Conservation (phyloP, 1,140 invertebrate genomes). For the Metaphire vulgaris region DNA sequence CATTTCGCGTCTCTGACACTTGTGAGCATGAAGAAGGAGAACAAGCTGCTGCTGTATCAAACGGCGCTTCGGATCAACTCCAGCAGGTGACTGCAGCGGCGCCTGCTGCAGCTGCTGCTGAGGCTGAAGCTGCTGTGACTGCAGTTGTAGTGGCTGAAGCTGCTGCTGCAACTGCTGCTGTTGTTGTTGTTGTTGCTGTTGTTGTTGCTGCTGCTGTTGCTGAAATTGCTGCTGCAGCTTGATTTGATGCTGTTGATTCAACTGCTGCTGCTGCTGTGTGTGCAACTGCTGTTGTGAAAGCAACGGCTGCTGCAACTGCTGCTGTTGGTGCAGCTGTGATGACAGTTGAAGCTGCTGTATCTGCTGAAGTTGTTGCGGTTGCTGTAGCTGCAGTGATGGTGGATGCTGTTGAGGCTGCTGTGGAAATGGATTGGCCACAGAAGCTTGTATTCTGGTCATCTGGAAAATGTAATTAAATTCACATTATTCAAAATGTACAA, state of each 20-base stretch:
- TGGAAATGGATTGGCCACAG: neutral
- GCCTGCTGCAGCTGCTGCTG: conserved; percentile 21
- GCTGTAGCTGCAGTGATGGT: neutral
- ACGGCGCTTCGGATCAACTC: conserved; percentile 85
- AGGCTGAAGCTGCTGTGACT: conserved; percentile 41
- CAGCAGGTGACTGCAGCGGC: conserved; percentile 32
- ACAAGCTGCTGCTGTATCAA: conserved; percentile 97
- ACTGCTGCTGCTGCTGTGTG: neutral
- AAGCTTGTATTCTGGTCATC: neutral
- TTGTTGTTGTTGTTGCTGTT: neutral
- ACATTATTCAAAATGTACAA: too few species aligned
- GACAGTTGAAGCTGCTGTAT: neutral
- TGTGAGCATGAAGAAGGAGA: conserved; percentile 92
- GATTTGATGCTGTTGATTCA: neutral
- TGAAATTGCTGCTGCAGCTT: neutral
- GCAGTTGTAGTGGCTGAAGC: conserved; percentile 53
- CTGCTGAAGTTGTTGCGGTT: neutral
- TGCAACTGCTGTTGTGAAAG: neutral
- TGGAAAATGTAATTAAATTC: neutral
- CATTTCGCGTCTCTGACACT: conserved; percentile 83
- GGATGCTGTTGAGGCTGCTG: neutral
- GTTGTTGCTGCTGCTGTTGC: neutral
- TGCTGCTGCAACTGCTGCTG: conserved; percentile 48
- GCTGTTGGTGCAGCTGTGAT: neutral
- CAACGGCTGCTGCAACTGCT: neutral